Percentiles rank a stretch among this genome's conserved stretches.
Conservation (phyloP, 2,113 vertebrate species). For the Eonycteris spelaea region DNA sequence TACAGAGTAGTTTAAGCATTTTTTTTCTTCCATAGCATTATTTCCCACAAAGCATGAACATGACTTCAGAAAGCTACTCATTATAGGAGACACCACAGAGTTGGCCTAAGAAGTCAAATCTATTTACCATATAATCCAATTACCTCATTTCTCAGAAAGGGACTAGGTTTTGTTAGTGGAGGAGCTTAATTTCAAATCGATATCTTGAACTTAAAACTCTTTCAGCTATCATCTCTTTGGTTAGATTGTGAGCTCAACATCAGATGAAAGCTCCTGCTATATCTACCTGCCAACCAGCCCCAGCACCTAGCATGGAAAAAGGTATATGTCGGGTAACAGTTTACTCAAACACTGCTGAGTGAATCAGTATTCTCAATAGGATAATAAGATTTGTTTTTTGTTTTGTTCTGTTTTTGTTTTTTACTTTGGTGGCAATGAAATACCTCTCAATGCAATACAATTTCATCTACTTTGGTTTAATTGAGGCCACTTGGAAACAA, state of each 20-base stretch:
- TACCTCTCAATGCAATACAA: conserved; percentile 16
- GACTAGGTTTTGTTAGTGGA: not conserved
- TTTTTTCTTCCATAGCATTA: not conserved
- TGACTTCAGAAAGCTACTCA: not conserved
- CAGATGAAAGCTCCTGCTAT: not conserved
- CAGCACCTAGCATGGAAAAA: not conserved
- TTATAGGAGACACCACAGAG: not conserved
- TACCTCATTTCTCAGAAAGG: not conserved
- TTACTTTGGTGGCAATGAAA: conserved; percentile 49
- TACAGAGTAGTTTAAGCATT: not conserved
- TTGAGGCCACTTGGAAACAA: conserved; percentile 64
- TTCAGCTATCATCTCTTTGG: not conserved
- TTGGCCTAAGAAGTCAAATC: not conserved
- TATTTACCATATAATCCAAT: not conserved
- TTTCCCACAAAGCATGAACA: not conserved
- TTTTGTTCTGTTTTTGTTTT: not conserved
- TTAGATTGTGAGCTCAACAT: not conserved
- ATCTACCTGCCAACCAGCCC: not conserved
- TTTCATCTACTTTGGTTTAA: conserved; percentile 54
- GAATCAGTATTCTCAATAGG: not conserved
- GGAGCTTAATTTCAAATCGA: not conserved
- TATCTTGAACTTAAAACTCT: not conserved
- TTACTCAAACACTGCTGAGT: not conserved
- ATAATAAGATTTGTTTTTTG: not conserved
- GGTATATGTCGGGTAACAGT: not conserved